phyloP scores from a whole-genome alignment of 1,140 invertebrate genomes.

The Phthorimaea operculella region DNA sequence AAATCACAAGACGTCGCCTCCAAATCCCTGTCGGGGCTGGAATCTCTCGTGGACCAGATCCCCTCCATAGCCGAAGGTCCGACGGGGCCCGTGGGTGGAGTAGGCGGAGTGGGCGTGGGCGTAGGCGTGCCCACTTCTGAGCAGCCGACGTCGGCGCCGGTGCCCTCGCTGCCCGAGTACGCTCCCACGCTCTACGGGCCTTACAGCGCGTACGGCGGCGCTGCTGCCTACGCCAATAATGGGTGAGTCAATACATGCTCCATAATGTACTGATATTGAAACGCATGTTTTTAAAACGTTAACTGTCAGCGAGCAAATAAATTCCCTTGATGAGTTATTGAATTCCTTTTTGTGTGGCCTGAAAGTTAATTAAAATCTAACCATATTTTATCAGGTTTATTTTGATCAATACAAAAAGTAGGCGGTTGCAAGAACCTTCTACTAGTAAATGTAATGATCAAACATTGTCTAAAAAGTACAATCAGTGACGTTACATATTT shows the following conservation, averaged over 20 bases:
- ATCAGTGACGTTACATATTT: too few species aligned
- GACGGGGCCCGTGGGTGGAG: conserved; percentile 18
- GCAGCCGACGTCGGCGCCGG: conserved; percentile 43
- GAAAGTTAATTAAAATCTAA: too few species aligned
- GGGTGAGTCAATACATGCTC: conserved; percentile 26
- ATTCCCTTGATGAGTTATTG: too few species aligned
- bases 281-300: too few species aligned
- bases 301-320: too few species aligned
- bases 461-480: too few species aligned
- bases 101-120: conserved; percentile 18
- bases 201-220: conserved; percentile 36
- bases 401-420: too few species aligned
- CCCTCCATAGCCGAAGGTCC: conserved; percentile 81
- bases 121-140: conserved; percentile 15
- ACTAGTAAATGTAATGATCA: too few species aligned
- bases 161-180: conserved; percentile 50
- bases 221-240: conserved; percentile 33
- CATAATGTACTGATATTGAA: too few species aligned
- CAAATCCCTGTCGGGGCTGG: conserved; percentile 88
- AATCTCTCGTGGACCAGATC: conserved; percentile 91
- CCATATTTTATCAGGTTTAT: too few species aligned
- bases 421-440: too few species aligned
- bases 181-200: conserved; percentile 44
- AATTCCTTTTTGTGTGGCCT: too few species aligned
- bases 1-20: conserved; percentile 80